Evolutionary conservation across 2,888 invertebrate genomes (phyloP).

Genomic region (Danaus chrysippus): DNA sequence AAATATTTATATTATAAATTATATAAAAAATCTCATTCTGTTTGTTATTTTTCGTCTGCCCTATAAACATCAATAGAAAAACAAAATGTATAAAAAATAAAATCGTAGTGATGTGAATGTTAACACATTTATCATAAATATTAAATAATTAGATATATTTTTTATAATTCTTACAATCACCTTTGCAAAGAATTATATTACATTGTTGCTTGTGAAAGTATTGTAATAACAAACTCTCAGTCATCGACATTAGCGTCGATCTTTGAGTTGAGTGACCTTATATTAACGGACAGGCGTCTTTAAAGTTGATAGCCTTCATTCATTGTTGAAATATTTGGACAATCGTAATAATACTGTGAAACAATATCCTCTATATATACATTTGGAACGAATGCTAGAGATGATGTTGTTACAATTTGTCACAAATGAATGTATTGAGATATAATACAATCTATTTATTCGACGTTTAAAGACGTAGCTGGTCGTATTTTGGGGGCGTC

Average conservation of each 20-base stretch:
- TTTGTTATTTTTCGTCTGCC: too few relatives aligned
- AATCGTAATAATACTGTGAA: conserved; percentile 18
- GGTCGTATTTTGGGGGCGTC: conserved; percentile 65
- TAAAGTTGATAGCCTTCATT: conserved; percentile 41
- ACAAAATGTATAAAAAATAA: too few relatives aligned
- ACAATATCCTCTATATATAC: not conserved
- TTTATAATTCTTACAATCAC: too few relatives aligned
- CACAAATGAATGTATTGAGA: too few relatives aligned
- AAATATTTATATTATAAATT: too few relatives aligned
- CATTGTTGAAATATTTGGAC: conserved; percentile 36
- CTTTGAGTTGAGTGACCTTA: conserved; percentile 48
- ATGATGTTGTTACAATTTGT: too few relatives aligned
- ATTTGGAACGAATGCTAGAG: not conserved
- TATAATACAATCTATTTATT: conserved; percentile 16
- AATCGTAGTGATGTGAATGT: too few relatives aligned
- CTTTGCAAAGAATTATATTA: conserved; percentile 19
- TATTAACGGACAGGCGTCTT: conserved; percentile 38
- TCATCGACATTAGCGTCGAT: conserved; percentile 44
- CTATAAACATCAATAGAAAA: too few relatives aligned
- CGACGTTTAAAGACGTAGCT: conserved; percentile 35
- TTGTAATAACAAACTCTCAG: conserved; percentile 41
- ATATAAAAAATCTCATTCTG: too few relatives aligned
- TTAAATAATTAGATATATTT: too few relatives aligned
- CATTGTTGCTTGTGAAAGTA: conserved; percentile 39
- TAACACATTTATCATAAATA: too few relatives aligned